Base-by-base conservation (phyloP, 2,113 vertebrate genomes). In the Phrynosoma blainvillii region DNA sequence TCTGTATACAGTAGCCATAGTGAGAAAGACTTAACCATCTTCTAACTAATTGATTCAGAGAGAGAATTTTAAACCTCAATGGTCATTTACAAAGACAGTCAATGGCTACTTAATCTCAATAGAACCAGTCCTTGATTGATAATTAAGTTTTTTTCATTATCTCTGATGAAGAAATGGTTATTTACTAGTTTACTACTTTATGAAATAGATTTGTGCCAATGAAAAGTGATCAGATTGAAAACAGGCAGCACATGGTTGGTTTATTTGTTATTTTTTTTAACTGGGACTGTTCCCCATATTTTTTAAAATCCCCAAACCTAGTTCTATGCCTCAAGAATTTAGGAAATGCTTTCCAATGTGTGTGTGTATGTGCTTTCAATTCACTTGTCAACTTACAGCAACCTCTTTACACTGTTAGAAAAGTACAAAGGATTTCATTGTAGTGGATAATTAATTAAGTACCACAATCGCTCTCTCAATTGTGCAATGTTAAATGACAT, bases 1-100 rank as follows among this genome's bases (percentile, higher is more conserved):
- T 97, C 84, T 97, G 95, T 89, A 96, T 96, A 73, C 68, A 54
- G 83, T 78, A 11, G 89, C 95, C 88, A 96, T 95, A 96, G 84
- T 97, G 93, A 93, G 27, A 97, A 86, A 96, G 97, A 93, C 97
- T 96, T 93, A 96, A 98, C 90, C 94, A 97, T 78, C 94, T 97
- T 90, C 96, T 98, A 94, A 97, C 96, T 85, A 94, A 94, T 85
- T 94, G 96, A 80, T 95, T 98, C 90, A 95, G 97, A 79, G 95
- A 97, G 85, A 79, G 94, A 47, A 96, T 97, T 20, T 96, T 93
- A 10, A 95, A 95, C 84, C 93, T 97, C 85, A 97, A 97, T 23
- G 95, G 96, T 59, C 94, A 97, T 93, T 97, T 98, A 85, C 95
- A 98, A 96, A 96, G 96, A 88, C 87, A 90, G 52, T 77, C 89